Evolutionary conservation across 1,140 invertebrate species (phyloP).

Genomic region (Meloidogyne chitwoodi): DNA sequence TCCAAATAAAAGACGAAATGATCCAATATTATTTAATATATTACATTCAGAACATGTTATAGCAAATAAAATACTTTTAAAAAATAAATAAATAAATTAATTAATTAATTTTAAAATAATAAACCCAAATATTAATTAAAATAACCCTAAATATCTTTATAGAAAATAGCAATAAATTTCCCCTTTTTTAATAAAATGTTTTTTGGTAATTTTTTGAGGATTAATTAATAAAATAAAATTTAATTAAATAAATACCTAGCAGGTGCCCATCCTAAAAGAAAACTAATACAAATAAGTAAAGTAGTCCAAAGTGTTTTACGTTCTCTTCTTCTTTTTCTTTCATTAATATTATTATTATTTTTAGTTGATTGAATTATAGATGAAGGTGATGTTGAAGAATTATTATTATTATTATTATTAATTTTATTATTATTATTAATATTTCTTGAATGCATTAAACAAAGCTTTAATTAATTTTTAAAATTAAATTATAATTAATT

Average conservation of each 20-base stretch:
- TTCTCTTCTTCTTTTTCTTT: constrained; percentile 22
- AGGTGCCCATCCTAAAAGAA: constrained; percentile 52
- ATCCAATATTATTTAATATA: constrained; percentile 16
- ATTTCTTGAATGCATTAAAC: constrained; percentile 9
- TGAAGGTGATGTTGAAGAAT: background rate
- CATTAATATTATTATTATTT: background rate
- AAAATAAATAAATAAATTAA: background rate
- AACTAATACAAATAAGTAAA: constrained; percentile 43
- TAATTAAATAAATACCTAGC: constrained; percentile 37
- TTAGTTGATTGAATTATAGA: background rate
- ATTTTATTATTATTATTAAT: background rate
- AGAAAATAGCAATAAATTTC: too few species aligned
- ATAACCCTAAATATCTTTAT: too few species aligned
- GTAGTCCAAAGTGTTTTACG: constrained; percentile 43
- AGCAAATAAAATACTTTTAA: constrained; percentile 7
- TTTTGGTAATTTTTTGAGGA: too few species aligned
- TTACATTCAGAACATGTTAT: constrained; percentile 34
- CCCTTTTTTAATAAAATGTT: too few species aligned
- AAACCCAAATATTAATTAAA: too few species aligned
- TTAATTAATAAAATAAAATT: too few species aligned
- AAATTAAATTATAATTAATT: background rate
- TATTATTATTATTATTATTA: too few species aligned
- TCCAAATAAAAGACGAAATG: constrained; percentile 40
- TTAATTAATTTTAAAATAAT: too few species aligned
- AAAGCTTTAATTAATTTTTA: background rate